Percentiles rank a stretch among this genome's conserved stretches.
phyloP scores from a whole-genome alignment of 2,797 vertebrate species.

The Gymnoscopelus braueri region DNA sequence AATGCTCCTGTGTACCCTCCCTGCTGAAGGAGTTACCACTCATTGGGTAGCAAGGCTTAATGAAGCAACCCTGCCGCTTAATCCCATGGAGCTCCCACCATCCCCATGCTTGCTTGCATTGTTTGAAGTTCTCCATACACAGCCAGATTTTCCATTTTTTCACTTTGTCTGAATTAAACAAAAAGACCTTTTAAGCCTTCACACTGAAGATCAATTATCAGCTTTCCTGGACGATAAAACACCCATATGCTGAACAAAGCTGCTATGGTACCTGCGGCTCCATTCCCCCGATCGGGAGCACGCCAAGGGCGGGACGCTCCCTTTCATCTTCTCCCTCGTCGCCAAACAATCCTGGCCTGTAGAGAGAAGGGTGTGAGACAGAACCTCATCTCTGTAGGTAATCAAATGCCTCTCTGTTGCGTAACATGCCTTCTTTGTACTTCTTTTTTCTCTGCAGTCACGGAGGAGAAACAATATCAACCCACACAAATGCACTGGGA shows the following conservation, averaged over 20 bases:
- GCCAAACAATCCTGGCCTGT: constrained; percentile 45
- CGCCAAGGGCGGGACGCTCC: constrained; percentile 39
- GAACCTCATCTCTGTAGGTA: constrained; percentile 28
- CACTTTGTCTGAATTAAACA: constrained; percentile 44
- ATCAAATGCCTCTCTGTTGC: constrained; percentile 46
- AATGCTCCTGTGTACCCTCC: constrained; percentile 39
- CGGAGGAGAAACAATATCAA: constrained; percentile 14
- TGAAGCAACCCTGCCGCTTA: constrained; percentile 61
- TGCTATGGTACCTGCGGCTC: constrained; percentile 38
- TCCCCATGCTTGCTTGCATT: constrained; percentile 39
- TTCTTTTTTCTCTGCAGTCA: constrained; percentile 18
- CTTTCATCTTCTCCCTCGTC: constrained; percentile 41
- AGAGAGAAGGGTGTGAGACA: constrained; percentile 28
- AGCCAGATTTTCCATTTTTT: constrained; percentile 28
- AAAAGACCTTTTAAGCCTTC: constrained; percentile 64
- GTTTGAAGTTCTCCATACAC: constrained; percentile 61
- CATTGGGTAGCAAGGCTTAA: constrained; percentile 58
- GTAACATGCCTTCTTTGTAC: constrained; percentile 8
- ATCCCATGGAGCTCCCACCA: constrained; percentile 56
- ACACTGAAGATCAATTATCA: constrained; percentile 75
- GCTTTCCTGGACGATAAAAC: constrained; percentile 64
- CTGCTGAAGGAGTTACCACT: constrained; percentile 53
- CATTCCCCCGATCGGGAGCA: constrained; percentile 18
- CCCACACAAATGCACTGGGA: not conserved
- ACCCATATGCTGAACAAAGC: constrained; percentile 63